Evolutionary conservation across 1,140 invertebrate species (phyloP).

Genomic region (Cheumatopsyche charites): DNA sequence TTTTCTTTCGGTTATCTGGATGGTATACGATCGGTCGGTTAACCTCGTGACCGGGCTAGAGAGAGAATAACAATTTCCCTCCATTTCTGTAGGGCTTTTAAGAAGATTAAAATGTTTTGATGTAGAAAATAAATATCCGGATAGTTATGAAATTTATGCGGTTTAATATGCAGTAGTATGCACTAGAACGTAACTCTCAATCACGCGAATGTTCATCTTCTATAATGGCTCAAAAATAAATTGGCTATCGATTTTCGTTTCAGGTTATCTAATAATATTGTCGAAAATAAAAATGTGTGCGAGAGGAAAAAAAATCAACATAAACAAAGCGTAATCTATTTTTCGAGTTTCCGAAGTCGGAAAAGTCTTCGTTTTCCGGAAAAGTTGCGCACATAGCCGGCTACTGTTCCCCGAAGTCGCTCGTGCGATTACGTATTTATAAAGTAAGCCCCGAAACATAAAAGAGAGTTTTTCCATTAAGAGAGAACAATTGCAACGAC

Average conservation of each 20-base stretch:
- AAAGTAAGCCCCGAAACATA: conserved; percentile 4
- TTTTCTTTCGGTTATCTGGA: background rate
- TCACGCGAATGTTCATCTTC: too few species aligned
- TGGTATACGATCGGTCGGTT: background rate
- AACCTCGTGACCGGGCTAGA: background rate
- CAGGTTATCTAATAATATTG: too few species aligned
- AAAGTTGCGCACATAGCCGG: background rate
- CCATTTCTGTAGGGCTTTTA: conserved; percentile 24
- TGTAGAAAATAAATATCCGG: too few species aligned
- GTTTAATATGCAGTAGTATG: too few species aligned
- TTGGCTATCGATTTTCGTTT: too few species aligned
- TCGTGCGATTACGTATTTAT: conserved; percentile 17
- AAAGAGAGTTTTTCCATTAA: too few species aligned
- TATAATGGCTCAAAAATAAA: too few species aligned
- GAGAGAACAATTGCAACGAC: too few species aligned
- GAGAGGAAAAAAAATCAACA: background rate
- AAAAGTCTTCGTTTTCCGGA: background rate
- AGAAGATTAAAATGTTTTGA: conserved; percentile 29
- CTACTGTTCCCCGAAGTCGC: conserved; percentile 15
- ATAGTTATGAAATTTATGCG: too few species aligned
- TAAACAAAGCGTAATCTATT: conserved; percentile 14
- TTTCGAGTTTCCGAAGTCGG: conserved; percentile 9
- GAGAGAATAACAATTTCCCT: conserved; percentile 17
- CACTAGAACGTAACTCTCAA: too few species aligned
- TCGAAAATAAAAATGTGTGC: background rate